Base-by-base conservation (phyloP, 2,113 vertebrate genomes). In the Sterna hirundo region DNA sequence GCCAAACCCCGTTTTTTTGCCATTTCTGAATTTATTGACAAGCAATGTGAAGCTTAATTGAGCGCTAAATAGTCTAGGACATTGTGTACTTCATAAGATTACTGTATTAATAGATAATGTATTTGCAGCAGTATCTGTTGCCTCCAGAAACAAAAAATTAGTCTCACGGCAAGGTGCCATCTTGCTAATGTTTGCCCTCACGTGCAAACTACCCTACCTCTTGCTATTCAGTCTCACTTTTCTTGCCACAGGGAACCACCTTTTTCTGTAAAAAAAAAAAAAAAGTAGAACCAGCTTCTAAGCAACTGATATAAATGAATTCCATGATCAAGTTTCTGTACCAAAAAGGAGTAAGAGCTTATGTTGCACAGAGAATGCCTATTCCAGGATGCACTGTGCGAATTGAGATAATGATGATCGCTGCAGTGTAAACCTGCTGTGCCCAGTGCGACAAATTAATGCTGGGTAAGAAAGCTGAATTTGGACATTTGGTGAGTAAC, bases 21-120 rank as follows among this genome's bases (percentile, higher is more conserved):
- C 36, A 34, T 84, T 87, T 85, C 87, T 88, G 70, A 85, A 93
- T 75, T 88, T 91, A 87, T 52, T 87, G 75, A 90, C 62, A 38
- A 27, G 62, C 44, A 46, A 36, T 29, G 62, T 44, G 82, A 87
- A 91, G 44, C 25, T 57, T 86, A 46, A 51, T 68, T 76, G 52
- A 72, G 40, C 69, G 57, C 74, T 95, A 85, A 87, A 93, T 34
- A 87, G 44, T 36, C 29, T 71, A 71, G 27, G 65, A 82, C 32
- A 46, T 64, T 44, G 21, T 54, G 21, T 72, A 46, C 30, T 13
- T 76, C 52, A 69, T 61, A 69, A 76, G 82, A 93, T 85, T 36
- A 42, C 36, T 85, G 30, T 27, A 64, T 91, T 86, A 89, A 55
- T 78, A 83, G 42, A 29, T 42, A 66, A 75, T 10, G 13, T 62